phyloP scores from a whole-genome alignment of 2,113 vertebrate genomes.

The Syrrhaptes paradoxus region DNA sequence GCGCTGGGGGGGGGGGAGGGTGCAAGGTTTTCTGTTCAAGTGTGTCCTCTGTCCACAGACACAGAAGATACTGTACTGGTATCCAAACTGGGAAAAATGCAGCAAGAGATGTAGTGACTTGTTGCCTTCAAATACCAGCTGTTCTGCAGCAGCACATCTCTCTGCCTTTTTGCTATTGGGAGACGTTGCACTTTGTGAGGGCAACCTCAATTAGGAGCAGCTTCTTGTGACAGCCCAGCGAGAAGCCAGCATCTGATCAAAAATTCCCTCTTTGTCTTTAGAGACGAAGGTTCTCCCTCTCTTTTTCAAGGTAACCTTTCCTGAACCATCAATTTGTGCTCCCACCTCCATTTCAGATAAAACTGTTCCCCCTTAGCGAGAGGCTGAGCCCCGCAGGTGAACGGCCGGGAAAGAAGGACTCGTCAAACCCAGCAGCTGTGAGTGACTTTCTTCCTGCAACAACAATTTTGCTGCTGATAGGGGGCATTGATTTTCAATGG shows the following conservation, averaged over 20 bases:
- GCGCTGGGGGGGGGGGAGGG: neutral
- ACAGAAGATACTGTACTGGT: neutral
- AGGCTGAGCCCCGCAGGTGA: neutral
- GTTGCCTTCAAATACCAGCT: neutral
- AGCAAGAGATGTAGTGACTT: neutral
- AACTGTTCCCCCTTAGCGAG: neutral
- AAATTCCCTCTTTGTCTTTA: neutral
- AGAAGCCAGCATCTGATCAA: neutral
- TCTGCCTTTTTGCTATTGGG: neutral
- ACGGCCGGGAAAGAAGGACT: neutral
- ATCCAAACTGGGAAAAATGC: neutral
- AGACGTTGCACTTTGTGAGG: neutral
- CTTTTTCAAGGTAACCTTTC: neutral
- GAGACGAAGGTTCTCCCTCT: neutral
- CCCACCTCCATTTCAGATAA: neutral
- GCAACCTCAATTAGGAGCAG: neutral
- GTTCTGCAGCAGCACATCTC: neutral
- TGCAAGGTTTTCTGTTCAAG: neutral
- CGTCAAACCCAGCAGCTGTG: neutral
- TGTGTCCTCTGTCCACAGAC: neutral
- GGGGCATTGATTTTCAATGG: constrained; percentile 48
- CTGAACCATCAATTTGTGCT: neutral
- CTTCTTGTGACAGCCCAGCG: constrained; percentile 6
- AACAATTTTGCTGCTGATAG: constrained; percentile 15
- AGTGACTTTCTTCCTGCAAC: constrained; percentile 21